Conservation (phyloP, 2,888 invertebrate genomes). For the Aphelenchoides bicaudatus region DNA sequence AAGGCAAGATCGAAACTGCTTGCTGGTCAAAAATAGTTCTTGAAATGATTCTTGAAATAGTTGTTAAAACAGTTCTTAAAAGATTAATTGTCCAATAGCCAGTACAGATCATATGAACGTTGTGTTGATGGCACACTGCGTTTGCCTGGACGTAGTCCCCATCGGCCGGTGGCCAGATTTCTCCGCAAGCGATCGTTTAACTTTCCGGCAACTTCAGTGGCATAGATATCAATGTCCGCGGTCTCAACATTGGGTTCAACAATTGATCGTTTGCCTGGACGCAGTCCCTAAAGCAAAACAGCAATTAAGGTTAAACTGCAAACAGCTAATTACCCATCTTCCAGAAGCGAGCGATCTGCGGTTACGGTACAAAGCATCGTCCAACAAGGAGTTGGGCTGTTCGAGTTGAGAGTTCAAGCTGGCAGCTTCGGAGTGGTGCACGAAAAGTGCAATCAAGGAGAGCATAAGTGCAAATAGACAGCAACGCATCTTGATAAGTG, state of each 20-base stretch:
- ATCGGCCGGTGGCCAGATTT: slow-evolving; percentile 27
- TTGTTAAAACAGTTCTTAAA: too few relatives aligned
- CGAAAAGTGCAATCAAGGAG: too few relatives aligned
- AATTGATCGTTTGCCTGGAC: slow-evolving; percentile 15
- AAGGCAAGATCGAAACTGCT: too few relatives aligned
- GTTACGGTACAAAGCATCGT: neutral
- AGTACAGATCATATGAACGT: too few relatives aligned
- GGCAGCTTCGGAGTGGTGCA: too few relatives aligned
- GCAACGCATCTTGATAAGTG: too few relatives aligned
- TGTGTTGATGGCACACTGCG: slow-evolving; percentile 17
- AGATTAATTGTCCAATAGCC: too few relatives aligned
- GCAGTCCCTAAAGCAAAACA: neutral
- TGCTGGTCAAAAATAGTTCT: too few relatives aligned
- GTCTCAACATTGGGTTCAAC: neutral
- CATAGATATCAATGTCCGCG: neutral
- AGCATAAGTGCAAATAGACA: too few relatives aligned
- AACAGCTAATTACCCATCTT: slow-evolving; percentile 31
- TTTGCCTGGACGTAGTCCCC: slow-evolving; percentile 35
- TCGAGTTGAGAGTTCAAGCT: too few relatives aligned
- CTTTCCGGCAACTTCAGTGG: neutral
- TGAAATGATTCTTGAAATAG: too few relatives aligned
- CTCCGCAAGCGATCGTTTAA: slow-evolving; percentile 1
- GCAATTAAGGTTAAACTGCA: neutral
- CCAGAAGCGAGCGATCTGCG: slow-evolving; percentile 32
- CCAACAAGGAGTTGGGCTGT: slow-evolving; percentile 1